A percentile compares a stretch with the other conserved stretches of the same genome.
Evolutionary conservation across 1,140 invertebrate species (phyloP).

Genomic region (Tribolium castaneum): DNA sequence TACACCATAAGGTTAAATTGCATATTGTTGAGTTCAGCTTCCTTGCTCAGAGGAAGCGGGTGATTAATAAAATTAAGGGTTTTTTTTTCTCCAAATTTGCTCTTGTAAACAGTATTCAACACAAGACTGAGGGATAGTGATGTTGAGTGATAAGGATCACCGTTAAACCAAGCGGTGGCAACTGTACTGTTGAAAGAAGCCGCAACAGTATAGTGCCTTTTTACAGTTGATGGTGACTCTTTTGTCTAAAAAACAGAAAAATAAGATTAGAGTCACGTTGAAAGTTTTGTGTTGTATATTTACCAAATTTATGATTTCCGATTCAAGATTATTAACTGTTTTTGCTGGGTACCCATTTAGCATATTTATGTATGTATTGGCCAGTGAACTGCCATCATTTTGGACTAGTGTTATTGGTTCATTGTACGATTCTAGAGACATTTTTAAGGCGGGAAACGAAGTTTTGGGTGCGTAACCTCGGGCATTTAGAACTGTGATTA

Average conservation of each 20-base stretch:
- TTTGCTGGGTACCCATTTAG: background rate
- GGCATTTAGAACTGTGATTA: slow-evolving; percentile 33
- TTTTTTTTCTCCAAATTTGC: slow-evolving; percentile 58
- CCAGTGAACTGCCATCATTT: background rate
- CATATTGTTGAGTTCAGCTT: slow-evolving; percentile 63
- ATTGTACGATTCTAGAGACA: slow-evolving; percentile 43
- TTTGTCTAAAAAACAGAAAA: slow-evolving; percentile 49
- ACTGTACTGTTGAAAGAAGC: background rate
- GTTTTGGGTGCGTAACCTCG: background rate
- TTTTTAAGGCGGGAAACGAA: slow-evolving; percentile 29
- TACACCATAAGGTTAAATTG: slow-evolving; percentile 69
- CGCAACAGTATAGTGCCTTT: slow-evolving; percentile 46
- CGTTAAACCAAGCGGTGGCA: slow-evolving; percentile 70
- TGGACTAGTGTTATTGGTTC: slow-evolving; percentile 41
- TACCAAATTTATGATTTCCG: background rate
- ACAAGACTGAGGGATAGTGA: slow-evolving; percentile 46
- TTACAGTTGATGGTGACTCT: slow-evolving; percentile 41
- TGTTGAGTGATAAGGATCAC: slow-evolving; percentile 75
- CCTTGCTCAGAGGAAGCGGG: slow-evolving; percentile 70
- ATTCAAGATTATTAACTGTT: background rate
- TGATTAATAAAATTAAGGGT: slow-evolving; percentile 73
- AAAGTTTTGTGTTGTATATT: slow-evolving; percentile 39
- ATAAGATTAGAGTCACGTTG: background rate
- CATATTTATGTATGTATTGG: background rate
- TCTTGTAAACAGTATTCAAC: slow-evolving; percentile 58